A percentile compares a stretch with the other conserved stretches of the same genome.
These are phyloP conservation scores for Sphenopsis melanotis DNA, from an alignment of 2,797 vertebrate genomes.

Conservation along the genomic window DNA sequence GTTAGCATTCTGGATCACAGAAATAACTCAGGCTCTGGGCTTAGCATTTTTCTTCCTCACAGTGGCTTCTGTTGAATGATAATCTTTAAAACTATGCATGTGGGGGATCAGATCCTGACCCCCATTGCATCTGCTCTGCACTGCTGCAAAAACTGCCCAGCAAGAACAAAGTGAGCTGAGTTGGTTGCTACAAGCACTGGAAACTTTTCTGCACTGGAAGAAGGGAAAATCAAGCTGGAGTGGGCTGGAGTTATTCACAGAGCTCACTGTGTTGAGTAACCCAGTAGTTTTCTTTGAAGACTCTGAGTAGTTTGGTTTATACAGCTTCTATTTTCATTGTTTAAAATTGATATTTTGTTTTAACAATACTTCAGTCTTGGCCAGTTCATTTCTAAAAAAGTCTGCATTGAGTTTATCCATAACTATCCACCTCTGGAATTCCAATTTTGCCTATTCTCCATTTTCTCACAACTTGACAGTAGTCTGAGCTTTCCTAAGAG, in stretches of 20 bases:
- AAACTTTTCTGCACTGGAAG: too few relatives aligned
- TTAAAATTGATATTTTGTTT: neutral
- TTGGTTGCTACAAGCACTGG: neutral
- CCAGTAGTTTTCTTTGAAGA: neutral
- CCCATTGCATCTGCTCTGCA: neutral
- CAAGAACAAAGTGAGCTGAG: neutral
- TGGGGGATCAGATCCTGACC: neutral
- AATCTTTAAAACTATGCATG: neutral
- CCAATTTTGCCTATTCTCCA: neutral
- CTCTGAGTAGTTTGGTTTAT: neutral
- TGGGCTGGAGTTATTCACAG: neutral
- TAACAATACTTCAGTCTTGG: neutral
- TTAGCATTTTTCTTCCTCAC: constrained; percentile 1
- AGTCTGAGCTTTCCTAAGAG: neutral
- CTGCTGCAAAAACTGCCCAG: neutral
- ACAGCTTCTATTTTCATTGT: neutral
- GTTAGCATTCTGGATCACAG: neutral
- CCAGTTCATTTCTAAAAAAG: neutral
- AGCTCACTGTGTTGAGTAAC: neutral
- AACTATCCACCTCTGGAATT: neutral
- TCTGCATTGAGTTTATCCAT: neutral
- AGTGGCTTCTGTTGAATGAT: neutral
- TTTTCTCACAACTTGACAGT: neutral
- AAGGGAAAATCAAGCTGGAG: neutral
- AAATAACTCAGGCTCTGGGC: neutral